These are phyloP conservation scores for Hydractinia symbiolongicarpus DNA, from an alignment of 30 jellyfish, hydroid and myxozoan species.

Conservation along the genomic window DNA sequence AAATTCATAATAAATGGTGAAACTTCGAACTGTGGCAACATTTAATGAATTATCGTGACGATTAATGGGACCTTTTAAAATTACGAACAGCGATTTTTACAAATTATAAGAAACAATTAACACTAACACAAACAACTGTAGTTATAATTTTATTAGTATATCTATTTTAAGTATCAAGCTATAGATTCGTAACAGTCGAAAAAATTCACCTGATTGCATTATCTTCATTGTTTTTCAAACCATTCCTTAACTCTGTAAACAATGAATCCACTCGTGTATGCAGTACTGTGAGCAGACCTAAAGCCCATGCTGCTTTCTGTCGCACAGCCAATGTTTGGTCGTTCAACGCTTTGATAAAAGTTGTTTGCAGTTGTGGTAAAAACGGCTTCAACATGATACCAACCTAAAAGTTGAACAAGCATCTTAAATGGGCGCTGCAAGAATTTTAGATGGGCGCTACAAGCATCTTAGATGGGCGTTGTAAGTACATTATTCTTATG, in stretches of 20 bases:
- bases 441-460: neutral
- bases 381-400: constrained; percentile 82
- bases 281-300: constrained; percentile 58
- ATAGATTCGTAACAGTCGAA: too few relatives aligned
- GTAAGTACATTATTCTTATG: too few relatives aligned
- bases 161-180: too few relatives aligned
- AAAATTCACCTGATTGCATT: constrained; percentile 44
- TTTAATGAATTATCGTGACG: too few relatives aligned
- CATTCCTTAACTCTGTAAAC: constrained; percentile 68
- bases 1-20: too few relatives aligned
- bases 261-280: constrained; percentile 80
- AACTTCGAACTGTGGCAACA: too few relatives aligned
- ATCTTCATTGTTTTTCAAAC: constrained; percentile 75
- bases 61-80: too few relatives aligned
- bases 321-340: constrained; percentile 73
- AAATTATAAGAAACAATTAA: too few relatives aligned
- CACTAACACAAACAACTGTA: too few relatives aligned
- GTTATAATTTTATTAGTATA: too few relatives aligned
- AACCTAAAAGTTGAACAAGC: constrained; percentile 41
- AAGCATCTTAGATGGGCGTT: too few relatives aligned
- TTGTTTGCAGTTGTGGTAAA: constrained; percentile 84
- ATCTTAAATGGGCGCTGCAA: neutral
- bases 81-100: too few relatives aligned
- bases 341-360: constrained; percentile 71
- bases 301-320: constrained; percentile 62